Conservation (phyloP, 1,140 invertebrate species). For the fruit fly (Drosophila melanogaster) region Release_6_plus_ISO1_MT NT_033779.5:2789001-2789500, state of each 20-base stretch:
- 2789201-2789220: slow-evolving; percentile 23
- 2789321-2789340: slow-evolving; percentile 43
- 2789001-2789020: slow-evolving; percentile 82
- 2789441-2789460: slow-evolving; percentile 61
- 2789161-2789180: slow-evolving; percentile 1
- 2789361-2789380: slow-evolving; percentile 62
- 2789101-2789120: slow-evolving; percentile 55
- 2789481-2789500: slow-evolving; percentile 29
- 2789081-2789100: slow-evolving; percentile 64
- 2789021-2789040: slow-evolving; percentile 79
- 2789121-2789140: slow-evolving; percentile 37
- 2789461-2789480: slow-evolving; percentile 44
- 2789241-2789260: slow-evolving; percentile 74
- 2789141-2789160: slow-evolving; percentile 12
- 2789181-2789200: slow-evolving; percentile 41
- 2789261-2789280: slow-evolving; percentile 76
- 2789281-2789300: slow-evolving; percentile 82
- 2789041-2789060: slow-evolving; percentile 61
- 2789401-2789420: slow-evolving; percentile 73
- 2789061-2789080: slow-evolving; percentile 61
- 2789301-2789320: slow-evolving; percentile 79
- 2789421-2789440: slow-evolving; percentile 51
- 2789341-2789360: slow-evolving; percentile 66
- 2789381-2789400: slow-evolving; percentile 65
- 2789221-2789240: slow-evolving; percentile 59